Evolutionary conservation across 2,113 vertebrate species (phyloP), one percentile per base, ranked within the genome.

Genomic region (Oryzias javanicus): DNA sequence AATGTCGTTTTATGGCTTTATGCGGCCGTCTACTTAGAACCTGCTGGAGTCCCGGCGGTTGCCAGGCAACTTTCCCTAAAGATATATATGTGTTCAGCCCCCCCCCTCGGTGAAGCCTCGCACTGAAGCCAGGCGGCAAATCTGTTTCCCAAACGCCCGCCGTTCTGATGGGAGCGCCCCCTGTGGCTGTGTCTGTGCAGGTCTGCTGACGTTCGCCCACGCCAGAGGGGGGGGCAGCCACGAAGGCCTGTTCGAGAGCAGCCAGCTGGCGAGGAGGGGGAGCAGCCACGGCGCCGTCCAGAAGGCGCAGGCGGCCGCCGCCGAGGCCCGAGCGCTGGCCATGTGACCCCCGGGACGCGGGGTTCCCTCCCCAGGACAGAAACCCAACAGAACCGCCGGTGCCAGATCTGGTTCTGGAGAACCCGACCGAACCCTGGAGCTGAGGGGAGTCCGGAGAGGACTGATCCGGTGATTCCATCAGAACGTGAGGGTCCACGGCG

Each of bases 201-300:
- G 97, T 29, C 86, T 95, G 74, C 83, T 99, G 84, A 95, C 93
- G 4, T 96, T 96, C 69, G 90, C 86, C 90, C 67, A 93, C 81
- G 42, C 91, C 89, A 66, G 73, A 91, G 48, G 92, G 91, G 62
- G 92, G 86, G 18, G 63, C 40, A 24, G 65, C 74, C 83, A 95
- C 0, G 97, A 98, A 80, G 97, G 97, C 3, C 79, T 98, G 70
- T 99, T 99, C 47, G 95, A 98, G 84, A 95, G 93, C 89, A 97
- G 94, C 88, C 94, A 94, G 90, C 91, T 98, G 72, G 85, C 90
- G 64, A 92, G 93, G 76, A 86, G 92, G 16, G 97, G 95, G 91
- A 95, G 91, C 86, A 94, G 94, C 71, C 89, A 93, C 0, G 91
- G 84, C 0, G 82, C 94, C 14, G 91, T 98, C 64, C 95, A 96